phyloP scores from a whole-genome alignment of 2,113 vertebrate species.

The Pangasianodon gigas region DNA sequence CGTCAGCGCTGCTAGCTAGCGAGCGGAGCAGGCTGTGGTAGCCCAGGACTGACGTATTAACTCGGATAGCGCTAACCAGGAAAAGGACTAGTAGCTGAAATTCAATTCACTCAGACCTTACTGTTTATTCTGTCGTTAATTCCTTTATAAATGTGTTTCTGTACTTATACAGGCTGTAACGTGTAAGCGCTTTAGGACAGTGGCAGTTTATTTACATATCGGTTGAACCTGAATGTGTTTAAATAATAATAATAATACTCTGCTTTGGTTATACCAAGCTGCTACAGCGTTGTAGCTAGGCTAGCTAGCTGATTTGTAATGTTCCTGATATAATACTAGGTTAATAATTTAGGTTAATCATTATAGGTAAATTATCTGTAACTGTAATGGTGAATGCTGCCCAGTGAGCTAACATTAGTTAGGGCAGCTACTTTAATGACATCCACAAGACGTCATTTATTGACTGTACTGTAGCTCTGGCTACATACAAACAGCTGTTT shows the following conservation, averaged over 20 bases:
- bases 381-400: not conserved
- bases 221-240: not conserved
- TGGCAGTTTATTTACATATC: not conserved
- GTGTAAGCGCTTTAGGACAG: not conserved
- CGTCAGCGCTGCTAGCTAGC: constrained; percentile 27
- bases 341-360: not conserved
- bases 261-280: not conserved
- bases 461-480: not conserved
- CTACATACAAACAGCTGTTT: no score
- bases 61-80: constrained; percentile 19
- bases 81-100: constrained; percentile 1
- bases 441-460: not conserved
- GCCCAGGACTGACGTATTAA: constrained; percentile 47
- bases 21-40: constrained; percentile 8
- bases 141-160: not conserved
- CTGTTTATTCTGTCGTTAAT: not conserved
- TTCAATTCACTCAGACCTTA: not conserved
- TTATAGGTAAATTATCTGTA: not conserved
- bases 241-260: not conserved
- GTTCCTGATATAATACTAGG: not conserved
- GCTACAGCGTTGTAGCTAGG: not conserved
- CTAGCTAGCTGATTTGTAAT: not conserved
- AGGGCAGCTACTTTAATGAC: not conserved
- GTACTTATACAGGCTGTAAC: not conserved
- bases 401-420: not conserved